Conservation (phyloP, 2,888 invertebrate genomes). For the Lagria hirta region DNA sequence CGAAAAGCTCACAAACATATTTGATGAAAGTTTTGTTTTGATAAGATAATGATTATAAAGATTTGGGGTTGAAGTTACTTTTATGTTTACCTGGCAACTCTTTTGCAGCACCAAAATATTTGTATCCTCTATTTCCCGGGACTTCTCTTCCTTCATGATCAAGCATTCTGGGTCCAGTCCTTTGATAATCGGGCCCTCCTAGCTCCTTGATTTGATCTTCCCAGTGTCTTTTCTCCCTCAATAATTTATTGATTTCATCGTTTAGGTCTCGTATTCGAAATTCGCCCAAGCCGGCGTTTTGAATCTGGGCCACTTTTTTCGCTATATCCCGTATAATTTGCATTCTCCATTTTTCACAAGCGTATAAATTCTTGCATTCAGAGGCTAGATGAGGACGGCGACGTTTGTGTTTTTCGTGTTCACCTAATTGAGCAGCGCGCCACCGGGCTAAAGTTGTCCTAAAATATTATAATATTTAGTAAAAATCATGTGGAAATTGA, state of each 20-base stretch:
- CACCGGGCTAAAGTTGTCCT: constrained; percentile 98
- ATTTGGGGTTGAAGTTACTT: constrained; percentile 8
- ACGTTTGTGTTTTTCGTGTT: constrained; percentile 80
- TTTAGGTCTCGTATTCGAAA: constrained; percentile 97
- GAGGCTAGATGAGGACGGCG: constrained; percentile 92
- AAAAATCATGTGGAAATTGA: background rate
- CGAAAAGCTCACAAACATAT: too few relatives aligned
- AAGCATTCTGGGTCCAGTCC: constrained; percentile 89
- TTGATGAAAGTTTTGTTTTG: too few relatives aligned
- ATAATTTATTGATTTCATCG: constrained; percentile 97
- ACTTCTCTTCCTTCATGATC: constrained; percentile 93
- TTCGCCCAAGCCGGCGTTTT: constrained; percentile 99
- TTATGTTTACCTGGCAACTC: constrained; percentile 78
- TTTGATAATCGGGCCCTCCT: constrained; percentile 92
- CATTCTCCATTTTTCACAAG: constrained; percentile 94
- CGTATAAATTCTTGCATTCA: constrained; percentile 87
- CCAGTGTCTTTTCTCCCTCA: constrained; percentile 97
- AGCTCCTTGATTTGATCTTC: constrained; percentile 93
- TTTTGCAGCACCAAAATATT: constrained; percentile 98
- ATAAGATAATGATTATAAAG: too few relatives aligned
- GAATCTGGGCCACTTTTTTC: constrained; percentile 98
- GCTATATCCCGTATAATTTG: constrained; percentile 97
- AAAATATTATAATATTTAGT: constrained; percentile 28
- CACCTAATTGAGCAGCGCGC: constrained; percentile 94
- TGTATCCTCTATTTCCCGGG: constrained; percentile 96